phyloP scores from a whole-genome alignment of 2,113 vertebrate species.

The Ceuthmochares aereus region DNA sequence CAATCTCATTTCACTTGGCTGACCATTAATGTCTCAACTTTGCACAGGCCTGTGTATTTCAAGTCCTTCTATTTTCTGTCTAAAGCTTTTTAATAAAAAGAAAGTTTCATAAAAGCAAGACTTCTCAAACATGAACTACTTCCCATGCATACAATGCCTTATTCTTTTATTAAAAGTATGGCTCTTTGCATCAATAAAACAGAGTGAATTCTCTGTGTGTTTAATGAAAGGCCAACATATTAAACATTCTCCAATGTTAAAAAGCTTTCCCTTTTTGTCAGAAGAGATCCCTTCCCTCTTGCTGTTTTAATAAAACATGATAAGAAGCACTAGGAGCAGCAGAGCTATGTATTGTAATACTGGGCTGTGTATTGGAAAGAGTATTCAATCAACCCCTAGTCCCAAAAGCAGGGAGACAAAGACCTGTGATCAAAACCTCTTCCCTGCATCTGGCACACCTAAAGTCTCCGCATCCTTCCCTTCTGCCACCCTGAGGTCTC shows the following conservation, averaged over 20 bases:
- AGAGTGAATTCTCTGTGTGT: not conserved
- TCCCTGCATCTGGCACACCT: not conserved
- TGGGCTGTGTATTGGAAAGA: not conserved
- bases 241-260: not conserved
- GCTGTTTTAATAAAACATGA: not conserved
- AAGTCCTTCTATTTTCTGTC: not conserved
- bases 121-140: not conserved
- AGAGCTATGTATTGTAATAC: rapidly evolving
- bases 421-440: not conserved
- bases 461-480: rapidly evolving
- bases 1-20: not conserved
- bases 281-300: not conserved
- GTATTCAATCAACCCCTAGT: not conserved
- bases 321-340: not conserved
- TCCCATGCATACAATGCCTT: not conserved
- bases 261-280: not conserved
- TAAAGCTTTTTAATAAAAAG: not conserved
- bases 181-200: not conserved
- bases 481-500: rapidly evolving
- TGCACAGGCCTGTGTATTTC: not conserved
- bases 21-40: not conserved
- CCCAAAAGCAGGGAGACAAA: not conserved
- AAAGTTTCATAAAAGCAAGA: not conserved
- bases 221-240: conserved; percentile 4
- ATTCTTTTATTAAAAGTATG: not conserved